phyloP scores from a whole-genome alignment of 2,888 invertebrate species.

The Drosophila hawaiiensis region DNA sequence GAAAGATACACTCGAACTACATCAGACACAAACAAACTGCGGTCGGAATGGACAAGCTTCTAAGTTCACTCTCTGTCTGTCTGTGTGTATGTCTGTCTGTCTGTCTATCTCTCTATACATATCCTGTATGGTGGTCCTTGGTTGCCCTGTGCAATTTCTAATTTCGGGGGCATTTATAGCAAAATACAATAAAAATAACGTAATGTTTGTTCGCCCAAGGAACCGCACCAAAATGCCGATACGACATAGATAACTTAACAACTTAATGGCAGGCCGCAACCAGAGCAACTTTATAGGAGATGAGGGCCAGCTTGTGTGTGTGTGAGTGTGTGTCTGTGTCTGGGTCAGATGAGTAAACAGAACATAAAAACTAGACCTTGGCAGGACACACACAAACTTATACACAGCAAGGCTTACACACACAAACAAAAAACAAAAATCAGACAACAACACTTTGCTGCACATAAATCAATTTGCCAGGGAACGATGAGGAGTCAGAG shows the following conservation, averaged over 20 bases:
- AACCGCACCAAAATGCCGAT: constrained; percentile 71
- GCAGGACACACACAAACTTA: not conserved
- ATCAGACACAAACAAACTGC: constrained; percentile 51
- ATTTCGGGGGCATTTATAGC: constrained; percentile 70
- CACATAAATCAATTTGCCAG: constrained; percentile 72
- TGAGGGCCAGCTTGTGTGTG: not conserved
- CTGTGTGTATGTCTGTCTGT: constrained; percentile 14
- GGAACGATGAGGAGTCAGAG: not conserved
- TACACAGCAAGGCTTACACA: constrained; percentile 1
- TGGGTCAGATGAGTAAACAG: constrained; percentile 52
- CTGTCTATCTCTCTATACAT: constrained; percentile 1
- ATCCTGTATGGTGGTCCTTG: constrained; percentile 3
- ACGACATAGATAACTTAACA: constrained; percentile 78
- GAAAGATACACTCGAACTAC: constrained; percentile 33
- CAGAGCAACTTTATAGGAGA: constrained; percentile 53
- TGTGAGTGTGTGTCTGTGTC: not conserved
- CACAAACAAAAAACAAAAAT: constrained; percentile 44
- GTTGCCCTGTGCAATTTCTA: constrained; percentile 65
- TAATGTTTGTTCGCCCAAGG: constrained; percentile 66
- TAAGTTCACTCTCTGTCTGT: constrained; percentile 9
- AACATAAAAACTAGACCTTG: constrained; percentile 39
- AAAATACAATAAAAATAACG: constrained; percentile 69
- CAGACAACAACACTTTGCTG: constrained; percentile 60
- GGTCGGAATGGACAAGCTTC: constrained; percentile 50
- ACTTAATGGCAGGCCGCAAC: constrained; percentile 77